Evolutionary conservation across 2,888 invertebrate genomes (phyloP), one percentile per base, ranked within the genome.

Genomic region (Epistrophella euchroma): DNA sequence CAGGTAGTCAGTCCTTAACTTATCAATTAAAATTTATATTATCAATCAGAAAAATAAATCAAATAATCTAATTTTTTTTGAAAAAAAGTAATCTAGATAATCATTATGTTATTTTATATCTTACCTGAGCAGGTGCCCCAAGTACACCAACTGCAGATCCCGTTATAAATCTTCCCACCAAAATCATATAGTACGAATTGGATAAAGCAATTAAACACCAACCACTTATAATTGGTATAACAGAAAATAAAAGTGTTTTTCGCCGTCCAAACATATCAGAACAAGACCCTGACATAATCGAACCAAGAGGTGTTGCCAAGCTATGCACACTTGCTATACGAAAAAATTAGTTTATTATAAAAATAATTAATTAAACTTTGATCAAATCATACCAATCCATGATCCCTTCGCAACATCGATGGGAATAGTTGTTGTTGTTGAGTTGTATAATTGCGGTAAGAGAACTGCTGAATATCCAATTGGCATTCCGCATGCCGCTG

Each of bases 401-500:
- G 96, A 96, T 62, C 96, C 96, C 92, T 95, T 94, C 80, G 95
- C 95, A 17, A 95, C 94, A 89, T 95, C 95, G 84, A 95, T 95
- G 88, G 93, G 87, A 71, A 91, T 89, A 94, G 93, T 64, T 93
- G 93, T 88, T 93, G 94, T 68, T 90, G 95, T 95, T 81, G 93
- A 93, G 17, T 91, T 91, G 73, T 94, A 93, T 17, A 96, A 93
- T 90, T 96, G 96, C 0, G 96, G 96, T 75, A 96, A 91, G n/a
- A 96, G 93, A 28, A 96, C 94, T 0, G 96, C 96, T 3, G 96
- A 96, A 77, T 90, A 93, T 52, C 96, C 96, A 85, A 96, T 96
- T 28, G 96, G 96, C 93, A 96, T 96, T 4, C 96, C 96, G 58
- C 95, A 95, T 45, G 95, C 95, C n/a, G 95, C 95, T 0, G 96